Evolutionary conservation across 2,797 vertebrate species (phyloP), one percentile per base, ranked within the genome.

Genomic region (Limnodromus scolopaceus): DNA sequence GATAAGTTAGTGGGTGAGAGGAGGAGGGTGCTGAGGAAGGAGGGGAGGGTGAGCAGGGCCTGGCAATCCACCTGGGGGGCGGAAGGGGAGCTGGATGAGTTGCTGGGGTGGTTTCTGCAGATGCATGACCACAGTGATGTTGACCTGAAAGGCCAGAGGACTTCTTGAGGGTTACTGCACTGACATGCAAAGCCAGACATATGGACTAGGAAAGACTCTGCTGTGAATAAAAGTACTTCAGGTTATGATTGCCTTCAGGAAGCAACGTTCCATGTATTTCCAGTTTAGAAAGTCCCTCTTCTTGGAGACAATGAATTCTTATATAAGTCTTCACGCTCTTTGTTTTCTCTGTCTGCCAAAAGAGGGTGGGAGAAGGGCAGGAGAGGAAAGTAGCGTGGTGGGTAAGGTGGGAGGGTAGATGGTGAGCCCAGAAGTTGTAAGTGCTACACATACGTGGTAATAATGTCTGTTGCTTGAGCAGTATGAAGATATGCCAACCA

Each of bases 1-100:
- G 45, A 49, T 60, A 49, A 89, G 19, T 14, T 36, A 34, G 45
- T 34, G 48, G 24, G 13, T 64, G 43, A 76, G 79, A 68, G 58
- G n/a, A 88, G 49, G 41, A 70, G 49, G 41, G 65, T 65, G 22
- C 60, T 80, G 60, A 80, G 60, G 30, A 72, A 61, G 55, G 54
- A 86, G 34, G 14, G 34, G 32, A 69, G 25, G 14, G 23, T 43
- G 32, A 32, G 14, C 36, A 57, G 60, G 20, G 41, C 48, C 48
- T 6, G 0, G 16, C 49, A 71, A 0, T 68, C 45, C 1, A 2
- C 25, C 28, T 30, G 13, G 27, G 18, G 60, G 18, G 14, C 1
- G 1, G 46, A 51, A 70, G 8, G 41, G 34, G 48, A 87, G 46
- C n/a, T 81, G 79, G 16, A 11, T 49, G 27, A 49, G 25, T 16